Conservation (phyloP, 2,888 invertebrate genomes). For the Nephrocerus scutellatus region DNA sequence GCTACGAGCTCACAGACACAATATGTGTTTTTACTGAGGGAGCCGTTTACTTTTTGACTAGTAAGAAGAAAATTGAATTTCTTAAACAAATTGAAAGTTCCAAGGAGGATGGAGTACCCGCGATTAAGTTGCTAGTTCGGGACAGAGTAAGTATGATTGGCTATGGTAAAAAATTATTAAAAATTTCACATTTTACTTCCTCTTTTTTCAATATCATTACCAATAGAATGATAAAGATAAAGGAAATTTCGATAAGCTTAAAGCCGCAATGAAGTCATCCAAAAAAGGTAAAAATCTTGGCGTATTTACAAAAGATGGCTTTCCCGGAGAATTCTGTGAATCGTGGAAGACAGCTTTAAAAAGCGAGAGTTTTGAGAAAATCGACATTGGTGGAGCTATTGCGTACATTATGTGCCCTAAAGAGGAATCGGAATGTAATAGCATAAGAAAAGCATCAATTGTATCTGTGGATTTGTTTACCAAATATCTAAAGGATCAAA, state of each 20-base stretch:
- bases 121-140: constrained; percentile 76
- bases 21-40: constrained; percentile 84
- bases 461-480: constrained; percentile 93
- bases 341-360: constrained; percentile 78
- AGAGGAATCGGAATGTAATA: constrained; percentile 84
- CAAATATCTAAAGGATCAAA: constrained; percentile 93
- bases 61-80: constrained; percentile 97
- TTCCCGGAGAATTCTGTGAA: constrained; percentile 87
- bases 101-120: constrained; percentile 78
- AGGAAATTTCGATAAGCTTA: constrained; percentile 72
- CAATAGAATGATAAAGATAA: constrained; percentile 81
- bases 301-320: constrained; percentile 87
- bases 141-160: constrained; percentile 66
- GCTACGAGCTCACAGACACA: constrained; percentile 94
- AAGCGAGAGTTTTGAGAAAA: constrained; percentile 70
- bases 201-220: constrained; percentile 24
- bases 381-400: constrained; percentile 78
- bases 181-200: background rate
- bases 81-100: constrained; percentile 79
- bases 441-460: constrained; percentile 85
- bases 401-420: constrained; percentile 89
- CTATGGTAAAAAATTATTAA: background rate
- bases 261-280: constrained; percentile 76
- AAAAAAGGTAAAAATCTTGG: constrained; percentile 85
- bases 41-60: constrained; percentile 82